A percentile compares a stretch with the other conserved stretches of the same genome.
phyloP scores from a whole-genome alignment of 2,113 vertebrate genomes.

The Lasiurus borealis region DNA sequence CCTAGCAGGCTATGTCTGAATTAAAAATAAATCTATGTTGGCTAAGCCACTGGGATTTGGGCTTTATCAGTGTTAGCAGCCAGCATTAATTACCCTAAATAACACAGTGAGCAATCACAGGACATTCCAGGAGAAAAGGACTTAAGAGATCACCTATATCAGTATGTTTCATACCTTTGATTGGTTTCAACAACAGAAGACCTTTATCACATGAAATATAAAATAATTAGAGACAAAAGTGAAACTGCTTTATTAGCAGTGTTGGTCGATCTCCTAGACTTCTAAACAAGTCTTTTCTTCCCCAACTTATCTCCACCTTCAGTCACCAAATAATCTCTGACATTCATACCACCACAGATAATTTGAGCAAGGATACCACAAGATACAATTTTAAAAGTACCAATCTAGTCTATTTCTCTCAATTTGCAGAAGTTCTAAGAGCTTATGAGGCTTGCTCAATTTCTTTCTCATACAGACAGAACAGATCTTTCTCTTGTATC shows the following conservation, averaged over 20 bases:
- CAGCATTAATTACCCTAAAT: not conserved
- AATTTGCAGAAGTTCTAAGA: not conserved
- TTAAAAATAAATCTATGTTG: not conserved
- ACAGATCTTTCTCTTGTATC: not conserved
- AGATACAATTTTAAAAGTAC: not conserved
- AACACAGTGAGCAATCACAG: not conserved
- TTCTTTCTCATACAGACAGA: not conserved
- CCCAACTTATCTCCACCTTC: not conserved
- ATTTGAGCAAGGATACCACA: not conserved
- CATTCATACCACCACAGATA: not conserved
- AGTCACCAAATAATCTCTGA: not conserved
- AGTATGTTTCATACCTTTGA: not conserved
- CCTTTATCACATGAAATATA: not conserved
- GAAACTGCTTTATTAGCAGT: not conserved
- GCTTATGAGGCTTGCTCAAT: not conserved
- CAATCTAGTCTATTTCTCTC: not conserved
- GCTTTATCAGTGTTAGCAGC: not conserved
- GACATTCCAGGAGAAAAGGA: not conserved
- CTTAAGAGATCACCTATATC: not conserved
- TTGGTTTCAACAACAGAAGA: not conserved
- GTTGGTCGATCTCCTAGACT: not conserved
- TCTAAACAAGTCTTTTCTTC: not conserved
- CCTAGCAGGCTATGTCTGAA: not conserved
- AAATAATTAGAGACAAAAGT: not conserved
- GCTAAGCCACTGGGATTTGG: not conserved